Conservation (phyloP, 1,140 invertebrate species). For the Drosophila navojoa region DNA sequence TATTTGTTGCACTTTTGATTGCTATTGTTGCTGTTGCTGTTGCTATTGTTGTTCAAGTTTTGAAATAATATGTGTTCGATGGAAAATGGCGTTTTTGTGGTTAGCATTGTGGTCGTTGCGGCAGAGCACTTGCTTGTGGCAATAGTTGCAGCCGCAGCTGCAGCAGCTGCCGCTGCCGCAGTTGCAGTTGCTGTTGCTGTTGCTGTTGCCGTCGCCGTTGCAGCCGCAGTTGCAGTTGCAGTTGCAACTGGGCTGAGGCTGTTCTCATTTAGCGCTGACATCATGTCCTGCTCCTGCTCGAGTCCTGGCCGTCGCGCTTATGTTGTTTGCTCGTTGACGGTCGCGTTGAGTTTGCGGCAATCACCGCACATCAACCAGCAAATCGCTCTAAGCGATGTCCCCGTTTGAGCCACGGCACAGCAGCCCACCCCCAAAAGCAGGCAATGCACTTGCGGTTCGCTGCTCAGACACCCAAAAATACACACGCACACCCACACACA, state of each 20-base stretch:
- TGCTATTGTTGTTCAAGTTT: constrained; percentile 70
- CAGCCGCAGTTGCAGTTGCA: constrained; percentile 33
- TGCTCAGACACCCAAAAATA: constrained; percentile 36
- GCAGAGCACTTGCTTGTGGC: constrained; percentile 38
- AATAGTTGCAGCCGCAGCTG: constrained; percentile 24
- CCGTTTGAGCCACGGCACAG: constrained; percentile 8
- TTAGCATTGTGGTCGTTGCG: constrained; percentile 67
- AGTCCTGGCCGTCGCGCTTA: constrained; percentile 52
- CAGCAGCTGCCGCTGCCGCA: constrained; percentile 29
- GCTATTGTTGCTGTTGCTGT: constrained; percentile 20
- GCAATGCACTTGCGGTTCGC: constrained; percentile 33
- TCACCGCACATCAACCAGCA: constrained; percentile 83
- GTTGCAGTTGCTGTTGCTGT: constrained; percentile 34
- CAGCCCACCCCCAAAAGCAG: constrained; percentile 6
- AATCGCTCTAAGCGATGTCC: constrained; percentile 75
- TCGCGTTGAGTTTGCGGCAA: constrained; percentile 82
- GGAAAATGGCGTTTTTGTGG: constrained; percentile 82
- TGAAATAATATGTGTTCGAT: constrained; percentile 83
- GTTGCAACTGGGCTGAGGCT: constrained; percentile 55
- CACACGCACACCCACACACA: too few relatives aligned
- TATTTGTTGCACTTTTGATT: constrained; percentile 58
- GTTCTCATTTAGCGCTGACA: constrained; percentile 65
- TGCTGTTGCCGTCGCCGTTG: constrained; percentile 36
- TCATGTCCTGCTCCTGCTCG: constrained; percentile 51
- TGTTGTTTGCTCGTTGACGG: constrained; percentile 83